Percentiles rank a stretch among this genome's conserved stretches.
Evolutionary conservation across 2,888 invertebrate genomes (phyloP).

Genomic region (Lycaena phlaeas): DNA sequence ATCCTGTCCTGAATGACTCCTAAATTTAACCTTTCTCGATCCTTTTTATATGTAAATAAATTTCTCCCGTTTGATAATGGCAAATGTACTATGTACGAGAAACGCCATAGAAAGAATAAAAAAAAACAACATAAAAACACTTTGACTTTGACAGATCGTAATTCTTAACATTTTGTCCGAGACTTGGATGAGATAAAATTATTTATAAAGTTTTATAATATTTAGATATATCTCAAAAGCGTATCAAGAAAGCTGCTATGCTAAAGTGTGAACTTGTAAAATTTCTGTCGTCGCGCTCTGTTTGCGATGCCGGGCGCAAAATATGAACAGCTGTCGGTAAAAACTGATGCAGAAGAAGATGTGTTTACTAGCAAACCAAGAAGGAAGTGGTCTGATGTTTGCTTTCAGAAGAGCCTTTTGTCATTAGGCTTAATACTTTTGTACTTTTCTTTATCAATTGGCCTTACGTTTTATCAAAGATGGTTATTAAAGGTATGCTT

Average conservation of each 20-base stretch:
- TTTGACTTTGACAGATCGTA: no score
- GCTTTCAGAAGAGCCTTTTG: conserved; percentile 50
- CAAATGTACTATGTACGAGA: no score
- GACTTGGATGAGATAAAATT: background rate
- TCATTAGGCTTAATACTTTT: conserved; percentile 77
- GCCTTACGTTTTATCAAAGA: conserved; percentile 97
- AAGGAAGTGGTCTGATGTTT: conserved; percentile 50
- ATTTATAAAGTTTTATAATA: background rate
- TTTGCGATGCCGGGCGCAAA: conserved; percentile 51
- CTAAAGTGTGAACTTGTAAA: conserved; percentile 29
- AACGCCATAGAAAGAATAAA: no score
- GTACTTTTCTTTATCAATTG: conserved; percentile 94
- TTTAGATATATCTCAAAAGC: background rate
- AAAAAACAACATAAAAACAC: no score
- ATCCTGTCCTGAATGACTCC: no score
- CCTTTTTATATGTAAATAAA: no score
- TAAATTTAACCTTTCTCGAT: no score
- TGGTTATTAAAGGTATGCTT: conserved; percentile 84
- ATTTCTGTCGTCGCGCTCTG: conserved; percentile 27
- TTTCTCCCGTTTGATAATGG: no score
- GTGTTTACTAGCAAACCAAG: conserved; percentile 47
- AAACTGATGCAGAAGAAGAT: conserved; percentile 50
- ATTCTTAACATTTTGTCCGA: no score
- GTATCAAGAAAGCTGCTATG: conserved; percentile 33
- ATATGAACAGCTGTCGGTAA: conserved; percentile 63